Evolutionary conservation across 2,113 vertebrate genomes (phyloP), one percentile per base, ranked within the genome.

Genomic region (Protomyctophum bolini): DNA sequence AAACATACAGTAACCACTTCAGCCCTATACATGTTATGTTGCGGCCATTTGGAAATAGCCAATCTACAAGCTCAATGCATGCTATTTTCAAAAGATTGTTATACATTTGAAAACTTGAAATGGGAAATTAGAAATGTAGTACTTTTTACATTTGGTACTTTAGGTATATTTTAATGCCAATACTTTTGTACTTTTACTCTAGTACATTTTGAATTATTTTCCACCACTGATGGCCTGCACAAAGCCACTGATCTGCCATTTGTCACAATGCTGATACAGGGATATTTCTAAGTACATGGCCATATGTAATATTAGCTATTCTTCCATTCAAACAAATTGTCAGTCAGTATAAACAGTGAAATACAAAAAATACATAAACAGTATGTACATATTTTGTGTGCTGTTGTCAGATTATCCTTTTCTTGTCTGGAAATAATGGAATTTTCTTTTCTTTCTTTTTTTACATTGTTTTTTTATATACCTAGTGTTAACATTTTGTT

Each of bases 381-480:
- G 33, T 41, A 41, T 41, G 5, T 41, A 41, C 48, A 48, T 48
- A 72, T 46, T 66, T 41, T 87, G 51, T 70, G 45, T 79, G 47
- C 48, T 54, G 45, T 76, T 77, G 28, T 74, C 41, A 15, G 51
- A 28, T 64, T 21, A 10, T 86, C 57, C 54, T 66, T 46, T 78
- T 46, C 12, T n/a, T 70, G 57, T 87, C 63, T 80, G 63, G 48
- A 76, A 75, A 63, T 75, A 56, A 70, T 66, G 64, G 21, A 21
- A 21, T 41, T 41, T 41, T 8, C 66, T 83, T 57, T 74, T 71
- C 68, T 68, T 81, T 56, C 59, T 71, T 72, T 74, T 66, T 63
- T 83, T 70, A 54, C 63, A 76, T 49, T 10, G 21, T 68, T 63
- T 86, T 91, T 87, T 90, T 92, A 81, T 91, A 88, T 58, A 75